These are phyloP conservation scores for Psilanteris sp. DNA, from an alignment of 1,140 invertebrate species.

Conservation along the genomic window DNA sequence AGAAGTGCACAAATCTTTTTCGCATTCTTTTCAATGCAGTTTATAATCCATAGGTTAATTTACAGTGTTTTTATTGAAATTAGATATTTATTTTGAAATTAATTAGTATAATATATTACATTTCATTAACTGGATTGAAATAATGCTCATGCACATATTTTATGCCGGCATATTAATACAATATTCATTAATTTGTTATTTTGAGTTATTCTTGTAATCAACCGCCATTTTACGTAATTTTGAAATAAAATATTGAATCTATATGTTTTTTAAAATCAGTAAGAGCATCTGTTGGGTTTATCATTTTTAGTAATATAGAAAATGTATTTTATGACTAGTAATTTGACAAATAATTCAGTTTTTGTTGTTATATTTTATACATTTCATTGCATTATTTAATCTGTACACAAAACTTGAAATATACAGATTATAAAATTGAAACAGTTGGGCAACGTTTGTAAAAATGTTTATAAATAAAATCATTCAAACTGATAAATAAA, in stretches of 20 bases:
- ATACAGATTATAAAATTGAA: too few relatives aligned
- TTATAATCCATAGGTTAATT: too few relatives aligned
- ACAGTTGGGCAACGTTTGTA: too few relatives aligned
- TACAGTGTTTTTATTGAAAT: too few relatives aligned
- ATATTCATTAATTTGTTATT: conserved; percentile 62
- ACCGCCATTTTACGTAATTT: conserved; percentile 45
- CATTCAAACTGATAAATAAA: too few relatives aligned
- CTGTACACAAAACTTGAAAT: neutral
- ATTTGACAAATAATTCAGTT: conserved; percentile 2
- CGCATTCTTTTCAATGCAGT: conserved; percentile 66
- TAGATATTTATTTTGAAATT: too few relatives aligned
- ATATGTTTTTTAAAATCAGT: conserved; percentile 26
- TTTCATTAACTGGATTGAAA: conserved; percentile 68
- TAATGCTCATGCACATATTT: conserved; percentile 73
- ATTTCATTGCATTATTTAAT: neutral
- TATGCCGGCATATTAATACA: conserved; percentile 80
- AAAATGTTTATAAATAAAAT: too few relatives aligned
- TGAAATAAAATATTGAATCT: neutral
- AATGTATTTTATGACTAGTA: conserved; percentile 32
- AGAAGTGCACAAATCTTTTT: conserved; percentile 67
- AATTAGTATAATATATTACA: too few relatives aligned
- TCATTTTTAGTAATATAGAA: conserved; percentile 40
- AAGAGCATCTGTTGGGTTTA: conserved; percentile 77
- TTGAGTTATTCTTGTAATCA: conserved; percentile 53
- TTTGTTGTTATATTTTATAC: conserved; percentile 1